Evolutionary conservation across 1,140 invertebrate genomes (phyloP).

Genomic region (Reticulitermes speratus): DNA sequence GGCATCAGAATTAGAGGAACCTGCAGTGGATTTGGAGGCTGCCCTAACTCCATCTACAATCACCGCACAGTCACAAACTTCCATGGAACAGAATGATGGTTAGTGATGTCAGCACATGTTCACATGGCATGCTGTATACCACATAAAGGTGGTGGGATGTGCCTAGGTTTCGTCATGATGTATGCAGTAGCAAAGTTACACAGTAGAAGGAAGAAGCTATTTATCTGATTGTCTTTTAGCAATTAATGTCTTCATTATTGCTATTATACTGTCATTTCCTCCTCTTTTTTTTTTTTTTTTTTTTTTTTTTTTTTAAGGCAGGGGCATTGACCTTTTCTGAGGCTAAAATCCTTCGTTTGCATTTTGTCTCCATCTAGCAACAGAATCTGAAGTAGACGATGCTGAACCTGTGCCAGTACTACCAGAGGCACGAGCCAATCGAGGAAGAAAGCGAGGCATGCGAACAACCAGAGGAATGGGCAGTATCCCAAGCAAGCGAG

Average conservation of each 20-base stretch:
- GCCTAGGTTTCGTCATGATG: too few relatives aligned
- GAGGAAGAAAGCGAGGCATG: slow-evolving; percentile 20
- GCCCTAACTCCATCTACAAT: slow-evolving; percentile 74
- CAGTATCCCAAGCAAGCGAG: slow-evolving; percentile 44
- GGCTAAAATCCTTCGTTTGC: too few relatives aligned
- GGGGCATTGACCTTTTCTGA: too few relatives aligned
- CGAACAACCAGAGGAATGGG: slow-evolving; percentile 36
- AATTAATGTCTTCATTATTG: too few relatives aligned
- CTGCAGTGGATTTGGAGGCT: slow-evolving; percentile 71
- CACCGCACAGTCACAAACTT: slow-evolving; percentile 49
- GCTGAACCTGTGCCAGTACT: slow-evolving; percentile 15
- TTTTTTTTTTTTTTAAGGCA: too few relatives aligned
- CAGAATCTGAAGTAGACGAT: slow-evolving; percentile 29
- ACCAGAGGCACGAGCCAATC: neutral
- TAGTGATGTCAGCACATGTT: neutral
- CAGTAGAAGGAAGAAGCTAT: too few relatives aligned
- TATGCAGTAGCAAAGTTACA: too few relatives aligned
- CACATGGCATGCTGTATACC: neutral
- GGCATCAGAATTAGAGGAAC: slow-evolving; percentile 76
- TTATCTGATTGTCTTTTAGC: too few relatives aligned
- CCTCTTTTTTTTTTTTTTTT: too few relatives aligned
- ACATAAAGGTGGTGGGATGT: too few relatives aligned
- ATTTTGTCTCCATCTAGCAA: neutral
- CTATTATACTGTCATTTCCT: too few relatives aligned
- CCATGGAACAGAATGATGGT: slow-evolving; percentile 30